Evolutionary conservation across 35 echinoderm and acorn worm species (phyloP), one percentile per base, ranked within the genome.

Genomic region (Strongylocentrotus purpuratus): DNA sequence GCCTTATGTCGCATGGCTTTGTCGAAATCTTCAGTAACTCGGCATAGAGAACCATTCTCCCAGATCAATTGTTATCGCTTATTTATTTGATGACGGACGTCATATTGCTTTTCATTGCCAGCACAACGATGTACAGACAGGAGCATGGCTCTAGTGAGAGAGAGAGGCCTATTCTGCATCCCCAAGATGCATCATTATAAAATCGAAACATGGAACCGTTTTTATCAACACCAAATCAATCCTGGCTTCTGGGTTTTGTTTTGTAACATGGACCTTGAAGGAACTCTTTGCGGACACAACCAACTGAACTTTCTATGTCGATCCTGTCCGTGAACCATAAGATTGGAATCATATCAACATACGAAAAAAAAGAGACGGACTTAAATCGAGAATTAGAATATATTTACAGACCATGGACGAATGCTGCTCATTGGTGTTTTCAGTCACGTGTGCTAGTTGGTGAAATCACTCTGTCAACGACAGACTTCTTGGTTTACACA

Each of bases 1-100:
- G 91, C 45, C 31, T 93, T 9, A 93, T 93, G 91, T 32, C 91
- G 0, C 32, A 58, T 46, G 48, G 91, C 22, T 93, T 93, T 9
- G 91, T 93, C 31, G 91, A 93, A 58, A 93, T 93, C 48, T 93
- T 93, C 91, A 93, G 25, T 32, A 93, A 93, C 45, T 28, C 65
- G 22, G 65, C 4, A 78, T 78, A n/a, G 28, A n/a, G 65, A n/a
- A 8, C 22, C 18, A 3, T 22, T n/a, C 20, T 78, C 65, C 25
- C 7, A 78, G 65, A 78, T 78, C n/a, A n/a, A 78, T 15, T 7
- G n/a, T 78, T 78, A 78, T 78, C 20, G 65, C 65, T 78, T 78
- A 78, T 78, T 78, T 78, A 78, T 78, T 78, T 78, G 22, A 78
- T 28, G 65, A 78, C 28, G 20, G 8, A 78, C 65, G 5, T 28